Percentiles rank a stretch among this genome's conserved stretches.
phyloP scores from a whole-genome alignment of 2,888 invertebrate genomes.

The Synergus gifuensis region DNA sequence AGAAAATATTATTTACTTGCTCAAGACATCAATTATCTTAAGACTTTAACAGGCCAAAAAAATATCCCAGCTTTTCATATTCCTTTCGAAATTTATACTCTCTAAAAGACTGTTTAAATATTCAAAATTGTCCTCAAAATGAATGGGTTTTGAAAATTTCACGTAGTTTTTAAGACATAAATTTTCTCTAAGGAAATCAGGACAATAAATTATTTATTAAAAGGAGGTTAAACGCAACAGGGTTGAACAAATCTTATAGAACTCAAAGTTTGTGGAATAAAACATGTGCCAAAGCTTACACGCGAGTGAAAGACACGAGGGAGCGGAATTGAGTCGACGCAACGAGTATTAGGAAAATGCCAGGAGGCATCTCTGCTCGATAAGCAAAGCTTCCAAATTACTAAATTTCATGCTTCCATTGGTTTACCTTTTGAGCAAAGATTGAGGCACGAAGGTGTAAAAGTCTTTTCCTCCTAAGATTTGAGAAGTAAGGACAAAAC shows the following conservation, averaged over 20 bases:
- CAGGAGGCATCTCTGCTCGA: slow-evolving; percentile 10
- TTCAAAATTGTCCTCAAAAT: too few species aligned
- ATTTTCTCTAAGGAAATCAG: not conserved
- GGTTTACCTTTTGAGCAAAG: slow-evolving; percentile 19
- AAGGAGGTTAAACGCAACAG: not conserved
- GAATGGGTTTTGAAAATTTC: not conserved
- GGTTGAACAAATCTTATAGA: not conserved
- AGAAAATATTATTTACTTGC: not conserved
- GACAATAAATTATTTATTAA: not conserved
- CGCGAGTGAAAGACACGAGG: not conserved
- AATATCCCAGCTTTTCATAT: too few species aligned
- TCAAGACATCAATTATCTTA: not conserved
- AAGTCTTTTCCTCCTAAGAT: slow-evolving; percentile 20
- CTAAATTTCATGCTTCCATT: slow-evolving; percentile 29
- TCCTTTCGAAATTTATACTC: too few species aligned
- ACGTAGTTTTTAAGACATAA: not conserved
- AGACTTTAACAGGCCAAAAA: not conserved
- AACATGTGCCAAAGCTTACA: not conserved
- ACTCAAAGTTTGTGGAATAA: slow-evolving; percentile 2
- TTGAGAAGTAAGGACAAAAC: slow-evolving; percentile 58
- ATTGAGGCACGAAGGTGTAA: slow-evolving; percentile 5
- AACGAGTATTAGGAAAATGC: not conserved
- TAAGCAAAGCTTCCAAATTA: slow-evolving; percentile 35
- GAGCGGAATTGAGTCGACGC: not conserved
- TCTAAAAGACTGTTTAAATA: too few species aligned